Percentiles rank a stretch among this genome's conserved stretches.
These are phyloP conservation scores for Pachyramphus minor DNA, from an alignment of 2,113 vertebrate species.

Conservation along the genomic window DNA sequence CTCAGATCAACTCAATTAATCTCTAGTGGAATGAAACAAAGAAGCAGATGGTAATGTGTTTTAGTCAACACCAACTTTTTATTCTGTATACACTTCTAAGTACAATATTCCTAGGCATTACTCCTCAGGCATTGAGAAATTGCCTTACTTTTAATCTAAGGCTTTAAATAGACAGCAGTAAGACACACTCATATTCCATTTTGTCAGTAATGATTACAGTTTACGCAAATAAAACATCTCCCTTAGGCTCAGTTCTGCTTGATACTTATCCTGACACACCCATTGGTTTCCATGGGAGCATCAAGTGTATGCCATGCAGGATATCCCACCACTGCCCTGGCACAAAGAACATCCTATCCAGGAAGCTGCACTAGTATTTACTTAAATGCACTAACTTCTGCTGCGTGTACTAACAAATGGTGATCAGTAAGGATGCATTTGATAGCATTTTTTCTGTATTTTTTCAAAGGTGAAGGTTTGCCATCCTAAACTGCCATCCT, in stretches of 20 bases:
- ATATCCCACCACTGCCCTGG: not conserved
- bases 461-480: not conserved
- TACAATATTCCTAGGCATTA: not conserved
- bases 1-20: slow-evolving; percentile 65
- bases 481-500: not conserved
- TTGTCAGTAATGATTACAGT: slow-evolving; percentile 38
- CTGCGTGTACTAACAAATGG: not conserved
- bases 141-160: slow-evolving; percentile 1
- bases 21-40: slow-evolving; percentile 50
- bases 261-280: not conserved
- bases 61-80: slow-evolving; percentile 22
- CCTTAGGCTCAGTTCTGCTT: not conserved
- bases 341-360: not conserved
- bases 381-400: not conserved
- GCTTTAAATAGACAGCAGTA: not conserved
- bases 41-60: slow-evolving; percentile 20
- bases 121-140: slow-evolving; percentile 37
- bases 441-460: not conserved
- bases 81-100: slow-evolving; percentile 21
- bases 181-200: not conserved
- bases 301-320: not conserved
- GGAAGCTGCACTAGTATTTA: not conserved
- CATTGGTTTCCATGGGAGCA: not conserved
- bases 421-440: not conserved
- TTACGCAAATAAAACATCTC: slow-evolving; percentile 42